A percentile compares a stretch with the other conserved stretches of the same genome.
These are phyloP conservation scores for Poeciliopsis presidionis DNA, from an alignment of 2,797 vertebrate species.

Conservation along the genomic window DNA sequence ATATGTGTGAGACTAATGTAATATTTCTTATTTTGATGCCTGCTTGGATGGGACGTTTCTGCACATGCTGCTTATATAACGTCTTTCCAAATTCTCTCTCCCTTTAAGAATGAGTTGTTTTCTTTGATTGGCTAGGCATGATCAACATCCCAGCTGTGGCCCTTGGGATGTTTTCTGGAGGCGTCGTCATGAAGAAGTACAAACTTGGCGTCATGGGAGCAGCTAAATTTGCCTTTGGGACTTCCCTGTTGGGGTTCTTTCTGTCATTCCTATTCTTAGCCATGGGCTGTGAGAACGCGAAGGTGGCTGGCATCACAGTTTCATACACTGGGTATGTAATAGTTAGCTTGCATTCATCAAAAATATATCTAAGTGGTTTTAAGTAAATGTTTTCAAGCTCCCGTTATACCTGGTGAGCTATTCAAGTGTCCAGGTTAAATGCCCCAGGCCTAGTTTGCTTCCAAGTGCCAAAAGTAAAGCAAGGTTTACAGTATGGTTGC, in stretches of 20 bases:
- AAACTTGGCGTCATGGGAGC: slow-evolving; percentile 86
- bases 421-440: not conserved
- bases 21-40: slow-evolving; percentile 48
- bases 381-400: not conserved
- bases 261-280: slow-evolving; percentile 88
- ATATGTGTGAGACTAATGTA: slow-evolving; percentile 43
- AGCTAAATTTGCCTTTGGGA: slow-evolving; percentile 87
- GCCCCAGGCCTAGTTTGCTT: not conserved
- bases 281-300: slow-evolving; percentile 89
- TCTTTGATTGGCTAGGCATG: slow-evolving; percentile 77
- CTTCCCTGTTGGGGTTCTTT: slow-evolving; percentile 89
- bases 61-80: slow-evolving; percentile 13
- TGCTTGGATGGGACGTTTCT: slow-evolving; percentile 1
- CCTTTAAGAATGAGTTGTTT: slow-evolving; percentile 14
- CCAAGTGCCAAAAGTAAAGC: not conserved
- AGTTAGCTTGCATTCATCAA: not conserved
- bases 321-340: slow-evolving; percentile 85
- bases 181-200: slow-evolving; percentile 91
- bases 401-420: not conserved
- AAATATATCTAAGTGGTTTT: not conserved
- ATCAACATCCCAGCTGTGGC: slow-evolving; percentile 97
- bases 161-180: slow-evolving; percentile 93
- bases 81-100: slow-evolving; percentile 19
- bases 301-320: slow-evolving; percentile 89
- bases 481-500: not conserved